Conservation (phyloP, 2,113 vertebrate genomes). For the Gadus chalcogrammus region DNA sequence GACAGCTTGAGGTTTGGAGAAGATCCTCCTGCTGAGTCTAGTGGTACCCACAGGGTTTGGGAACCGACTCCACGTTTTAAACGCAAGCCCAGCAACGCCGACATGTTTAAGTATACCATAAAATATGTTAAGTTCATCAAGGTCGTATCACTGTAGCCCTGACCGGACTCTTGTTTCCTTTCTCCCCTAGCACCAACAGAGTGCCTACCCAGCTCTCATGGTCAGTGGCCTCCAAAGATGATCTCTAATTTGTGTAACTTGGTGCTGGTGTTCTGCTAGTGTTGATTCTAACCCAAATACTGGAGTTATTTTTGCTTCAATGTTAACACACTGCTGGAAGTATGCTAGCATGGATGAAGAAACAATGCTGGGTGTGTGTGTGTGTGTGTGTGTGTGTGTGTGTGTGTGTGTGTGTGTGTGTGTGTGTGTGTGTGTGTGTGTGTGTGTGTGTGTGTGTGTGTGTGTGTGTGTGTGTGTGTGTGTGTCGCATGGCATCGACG, state of each 20-base stretch:
- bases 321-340: background rate
- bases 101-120: too few relatives aligned
- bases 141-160: background rate
- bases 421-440: too few relatives aligned
- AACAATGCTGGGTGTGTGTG: background rate
- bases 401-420: too few relatives aligned
- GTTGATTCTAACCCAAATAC: too few relatives aligned
- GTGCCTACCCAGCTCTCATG: conserved; percentile 54
- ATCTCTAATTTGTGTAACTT: conserved; percentile 24
- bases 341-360: background rate
- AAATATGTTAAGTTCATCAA: background rate
- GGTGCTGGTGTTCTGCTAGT: conserved; percentile 24
- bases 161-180: conserved; percentile 33
- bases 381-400: too few relatives aligned
- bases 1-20: conserved; percentile 51
- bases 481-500: too few relatives aligned
- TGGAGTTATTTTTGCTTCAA: too few relatives aligned
- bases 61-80: too few relatives aligned
- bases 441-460: too few relatives aligned
- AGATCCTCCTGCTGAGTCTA: conserved; percentile 38
- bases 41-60: conserved; percentile 32
- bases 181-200: conserved; percentile 50
- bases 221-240: conserved; percentile 43
- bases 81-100: too few relatives aligned
- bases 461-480: too few relatives aligned